Evolutionary conservation across 2,113 vertebrate species (phyloP).

Genomic region (Microcebus tavaratra): DNA sequence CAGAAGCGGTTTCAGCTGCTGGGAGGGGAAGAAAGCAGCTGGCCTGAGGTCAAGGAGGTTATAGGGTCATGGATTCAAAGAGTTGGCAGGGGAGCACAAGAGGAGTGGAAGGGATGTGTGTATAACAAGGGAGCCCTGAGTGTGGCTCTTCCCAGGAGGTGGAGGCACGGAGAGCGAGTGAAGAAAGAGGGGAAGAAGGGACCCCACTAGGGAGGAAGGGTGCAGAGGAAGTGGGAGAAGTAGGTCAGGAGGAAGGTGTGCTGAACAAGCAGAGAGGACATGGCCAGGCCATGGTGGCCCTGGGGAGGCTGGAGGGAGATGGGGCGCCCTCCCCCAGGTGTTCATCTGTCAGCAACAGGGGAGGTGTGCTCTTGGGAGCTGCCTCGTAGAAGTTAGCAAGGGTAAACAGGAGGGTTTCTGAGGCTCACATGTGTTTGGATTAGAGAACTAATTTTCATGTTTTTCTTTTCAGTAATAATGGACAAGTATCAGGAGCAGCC

Average conservation of each 20-base stretch:
- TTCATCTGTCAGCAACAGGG: too few species aligned
- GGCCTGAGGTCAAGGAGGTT: neutral
- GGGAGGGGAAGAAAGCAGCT: neutral
- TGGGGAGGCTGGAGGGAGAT: neutral
- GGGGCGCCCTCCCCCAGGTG: too few species aligned
- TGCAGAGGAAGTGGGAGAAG: neutral
- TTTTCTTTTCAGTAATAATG: slow-evolving; percentile 91
- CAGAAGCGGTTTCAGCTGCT: neutral
- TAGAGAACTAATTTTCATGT: neutral
- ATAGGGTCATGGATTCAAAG: neutral
- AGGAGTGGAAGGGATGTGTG: neutral
- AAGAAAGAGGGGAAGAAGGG: neutral
- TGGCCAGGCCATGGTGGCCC: neutral
- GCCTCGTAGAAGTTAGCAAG: neutral
- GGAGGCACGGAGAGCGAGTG: neutral
- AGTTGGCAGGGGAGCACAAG: neutral
- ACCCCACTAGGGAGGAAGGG: neutral
- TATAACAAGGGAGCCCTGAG: too few species aligned
- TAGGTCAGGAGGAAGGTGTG: neutral
- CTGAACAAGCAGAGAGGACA: neutral
- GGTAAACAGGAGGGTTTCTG: neutral
- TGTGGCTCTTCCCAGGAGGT: too few species aligned
- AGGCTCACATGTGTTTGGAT: neutral
- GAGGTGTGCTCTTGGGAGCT: neutral
- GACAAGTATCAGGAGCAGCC: slow-evolving; percentile 97